Percentiles rank a stretch among this genome's conserved stretches.
These are phyloP conservation scores for Halcyon badia DNA, from an alignment of 2,797 vertebrate species.

Conservation along the genomic window DNA sequence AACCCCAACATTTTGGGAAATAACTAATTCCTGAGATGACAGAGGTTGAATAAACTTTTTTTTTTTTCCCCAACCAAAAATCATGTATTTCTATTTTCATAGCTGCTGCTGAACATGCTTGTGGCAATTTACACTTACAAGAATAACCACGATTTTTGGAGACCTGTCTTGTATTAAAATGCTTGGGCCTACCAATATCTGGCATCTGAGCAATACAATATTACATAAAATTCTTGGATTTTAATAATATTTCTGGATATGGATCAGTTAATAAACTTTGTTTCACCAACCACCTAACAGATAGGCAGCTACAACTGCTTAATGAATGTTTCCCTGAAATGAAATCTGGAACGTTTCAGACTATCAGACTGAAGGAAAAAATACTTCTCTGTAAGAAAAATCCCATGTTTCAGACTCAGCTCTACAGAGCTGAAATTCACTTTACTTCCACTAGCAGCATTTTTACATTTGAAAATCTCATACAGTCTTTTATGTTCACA, in stretches of 20 bases:
- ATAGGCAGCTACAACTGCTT: neutral
- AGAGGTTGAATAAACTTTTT: neutral
- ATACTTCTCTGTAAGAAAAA: neutral
- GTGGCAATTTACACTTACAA: neutral
- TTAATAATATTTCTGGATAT: slow-evolving; percentile 68
- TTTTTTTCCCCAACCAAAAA: neutral
- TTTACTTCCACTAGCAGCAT: neutral
- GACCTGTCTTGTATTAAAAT: neutral
- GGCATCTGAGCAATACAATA: neutral
- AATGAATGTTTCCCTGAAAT: slow-evolving; percentile 48
- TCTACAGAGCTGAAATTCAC: neutral
- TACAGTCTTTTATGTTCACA: neutral
- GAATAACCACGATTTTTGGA: neutral
- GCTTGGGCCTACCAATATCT: neutral
- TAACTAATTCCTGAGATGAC: neutral
- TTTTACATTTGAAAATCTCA: neutral
- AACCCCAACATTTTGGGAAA: neutral
- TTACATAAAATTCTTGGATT: slow-evolving; percentile 1
- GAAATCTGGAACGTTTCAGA: slow-evolving; percentile 33
- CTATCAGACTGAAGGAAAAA: neutral
- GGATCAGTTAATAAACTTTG: slow-evolving; percentile 67
- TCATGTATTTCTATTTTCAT: neutral
- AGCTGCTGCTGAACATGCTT: neutral
- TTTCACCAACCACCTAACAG: slow-evolving; percentile 44
- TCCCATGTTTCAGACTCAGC: neutral